Conservation (phyloP, 2,888 invertebrate species). For the Callyntrura sp. region DNA sequence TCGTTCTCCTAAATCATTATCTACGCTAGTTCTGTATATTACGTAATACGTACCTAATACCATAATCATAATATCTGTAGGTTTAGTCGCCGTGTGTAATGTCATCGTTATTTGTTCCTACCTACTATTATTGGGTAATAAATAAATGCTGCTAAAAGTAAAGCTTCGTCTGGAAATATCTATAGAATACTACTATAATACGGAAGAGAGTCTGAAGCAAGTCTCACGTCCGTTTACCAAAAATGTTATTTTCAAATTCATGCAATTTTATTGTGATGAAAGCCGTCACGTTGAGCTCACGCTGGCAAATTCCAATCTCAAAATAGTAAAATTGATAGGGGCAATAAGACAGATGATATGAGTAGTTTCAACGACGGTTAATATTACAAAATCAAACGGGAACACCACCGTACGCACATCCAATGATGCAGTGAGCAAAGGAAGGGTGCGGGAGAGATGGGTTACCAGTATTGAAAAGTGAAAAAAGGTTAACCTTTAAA, state of each 20-base stretch:
- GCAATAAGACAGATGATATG: background rate
- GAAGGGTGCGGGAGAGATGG: constrained; percentile 26
- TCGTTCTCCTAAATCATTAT: background rate
- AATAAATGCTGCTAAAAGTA: background rate
- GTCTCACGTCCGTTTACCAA: background rate
- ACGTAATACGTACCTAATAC: too few relatives aligned
- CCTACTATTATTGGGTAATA: background rate
- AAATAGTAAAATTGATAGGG: background rate
- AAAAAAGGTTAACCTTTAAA: constrained; percentile 45
- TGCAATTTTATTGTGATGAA: constrained; percentile 26
- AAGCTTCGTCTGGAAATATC: background rate
- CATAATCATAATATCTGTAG: background rate
- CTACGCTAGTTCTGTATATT: background rate
- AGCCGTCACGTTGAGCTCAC: constrained; percentile 25
- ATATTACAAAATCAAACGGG: constrained; percentile 4
- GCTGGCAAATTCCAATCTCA: background rate
- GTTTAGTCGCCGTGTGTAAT: background rate
- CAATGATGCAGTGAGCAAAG: background rate
- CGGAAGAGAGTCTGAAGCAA: background rate
- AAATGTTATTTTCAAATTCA: constrained; percentile 23
- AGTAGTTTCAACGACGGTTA: background rate
- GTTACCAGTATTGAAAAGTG: constrained; percentile 35
- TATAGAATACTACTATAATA: too few relatives aligned
- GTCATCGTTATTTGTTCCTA: too few relatives aligned
- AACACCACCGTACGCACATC: background rate